Evolutionary conservation across 2,113 vertebrate species (phyloP).

Genomic region (Anhinga anhinga): DNA sequence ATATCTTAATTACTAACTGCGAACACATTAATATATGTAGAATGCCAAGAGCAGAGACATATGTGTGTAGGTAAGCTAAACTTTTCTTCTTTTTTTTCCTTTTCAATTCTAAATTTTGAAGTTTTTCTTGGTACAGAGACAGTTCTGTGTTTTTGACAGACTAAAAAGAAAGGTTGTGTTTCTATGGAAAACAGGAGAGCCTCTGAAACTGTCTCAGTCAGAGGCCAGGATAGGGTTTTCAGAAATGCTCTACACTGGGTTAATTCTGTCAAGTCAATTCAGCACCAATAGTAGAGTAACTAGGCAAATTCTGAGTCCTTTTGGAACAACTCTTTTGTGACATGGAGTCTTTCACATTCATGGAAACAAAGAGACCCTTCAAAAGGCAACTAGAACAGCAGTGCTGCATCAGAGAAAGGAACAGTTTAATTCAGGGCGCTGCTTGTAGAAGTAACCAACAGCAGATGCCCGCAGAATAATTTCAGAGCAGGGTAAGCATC

Average conservation of each 20-base stretch:
- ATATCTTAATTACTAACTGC: not conserved
- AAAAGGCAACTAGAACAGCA: not conserved
- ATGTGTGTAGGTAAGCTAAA: not conserved
- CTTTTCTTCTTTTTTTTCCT: not conserved
- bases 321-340: not conserved
- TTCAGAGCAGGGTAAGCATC: not conserved
- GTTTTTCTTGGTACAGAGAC: not conserved
- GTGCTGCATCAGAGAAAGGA: not conserved
- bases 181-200: not conserved
- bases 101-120: not conserved
- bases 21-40: not conserved
- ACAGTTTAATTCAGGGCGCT: not conserved
- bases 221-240: accelerated
- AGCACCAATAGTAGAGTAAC: not conserved
- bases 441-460: not conserved
- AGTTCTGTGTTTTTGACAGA: not conserved
- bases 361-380: not conserved
- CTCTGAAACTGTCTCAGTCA: not conserved
- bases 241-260: not conserved
- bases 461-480: not conserved
- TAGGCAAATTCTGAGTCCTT: not conserved
- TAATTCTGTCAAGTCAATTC: not conserved
- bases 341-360: not conserved
- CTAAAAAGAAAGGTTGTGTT: not conserved
- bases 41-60: not conserved